Conservation (phyloP, 1,140 invertebrate species). For the Hyles euphorbiae region DNA sequence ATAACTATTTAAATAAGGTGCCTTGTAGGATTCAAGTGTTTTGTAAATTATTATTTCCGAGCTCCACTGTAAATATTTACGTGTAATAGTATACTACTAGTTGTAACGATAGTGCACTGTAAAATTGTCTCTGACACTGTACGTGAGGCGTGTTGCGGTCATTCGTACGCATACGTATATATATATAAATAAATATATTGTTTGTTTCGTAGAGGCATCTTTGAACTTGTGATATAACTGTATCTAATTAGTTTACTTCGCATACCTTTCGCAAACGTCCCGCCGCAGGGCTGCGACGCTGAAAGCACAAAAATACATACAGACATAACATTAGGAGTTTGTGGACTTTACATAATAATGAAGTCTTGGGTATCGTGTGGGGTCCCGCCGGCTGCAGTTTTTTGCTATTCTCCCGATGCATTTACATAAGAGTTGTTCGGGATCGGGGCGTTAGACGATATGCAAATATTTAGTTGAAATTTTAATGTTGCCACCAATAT, state of each 20-base stretch:
- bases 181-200: constrained; percentile 52
- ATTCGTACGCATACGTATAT: constrained; percentile 54
- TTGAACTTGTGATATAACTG: constrained; percentile 73
- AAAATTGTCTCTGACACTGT: constrained; percentile 51
- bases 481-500: constrained; percentile 43
- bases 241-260: constrained; percentile 64
- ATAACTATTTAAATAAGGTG: constrained; percentile 71
- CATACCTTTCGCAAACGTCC: constrained; percentile 41
- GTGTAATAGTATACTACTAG: constrained; percentile 71
- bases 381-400: constrained; percentile 60
- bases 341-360: constrained; percentile 63
- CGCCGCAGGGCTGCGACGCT: constrained; percentile 23
- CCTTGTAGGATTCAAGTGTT: constrained; percentile 65
- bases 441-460: constrained; percentile 70
- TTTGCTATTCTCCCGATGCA: constrained; percentile 49
- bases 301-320: constrained; percentile 64
- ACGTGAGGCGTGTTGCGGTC: constrained; percentile 46
- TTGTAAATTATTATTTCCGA: constrained; percentile 70
- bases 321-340: constrained; percentile 65
- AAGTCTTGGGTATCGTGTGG: constrained; percentile 44
- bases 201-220: constrained; percentile 70
- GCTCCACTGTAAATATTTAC: constrained; percentile 70
- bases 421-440: constrained; percentile 65
- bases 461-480: constrained; percentile 72
- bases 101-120: constrained; percentile 57